Evolutionary conservation across 2,797 vertebrate genomes (phyloP), one percentile per base, ranked within the genome.

Genomic region (Cynodonichthys magdalenae): DNA sequence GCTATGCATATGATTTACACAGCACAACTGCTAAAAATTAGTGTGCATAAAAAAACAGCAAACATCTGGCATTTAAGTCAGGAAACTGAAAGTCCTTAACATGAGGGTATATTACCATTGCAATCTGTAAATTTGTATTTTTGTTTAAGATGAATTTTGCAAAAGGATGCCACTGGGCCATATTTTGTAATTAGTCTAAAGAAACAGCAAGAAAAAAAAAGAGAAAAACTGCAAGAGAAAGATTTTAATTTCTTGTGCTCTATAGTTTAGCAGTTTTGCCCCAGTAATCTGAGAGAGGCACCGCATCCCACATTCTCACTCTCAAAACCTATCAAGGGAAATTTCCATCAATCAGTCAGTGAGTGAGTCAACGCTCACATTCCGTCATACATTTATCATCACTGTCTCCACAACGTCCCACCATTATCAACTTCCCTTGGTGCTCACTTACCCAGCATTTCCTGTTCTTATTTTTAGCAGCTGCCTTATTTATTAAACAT

Each of bases 401-500:
- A 49, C 59, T 63, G 76, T 84, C 79, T 86, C 46, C 56, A 60
- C 20, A 68, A 71, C 66, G 74, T 79, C 60, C 72, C 62, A 60
- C 52, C 59, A 41, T 53, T 47, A 56, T 79, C 66, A 57, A 5
- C 66, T 53, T 69, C 55, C 42, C 19, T n/a, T 64, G 70, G 74
- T 81, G 72, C 71, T 59, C 50, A 57, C 56, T 66, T 53, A 69
- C 69, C 54, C 59, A 59, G 53, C 74, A 54, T 79, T 84, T 88
- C 82, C 81, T 77, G 66, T 63, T 67, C 41, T 82, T 83, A 66
- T 81, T 60, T 69, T 82, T 72, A 72, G 68, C 73, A 70, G 74
- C 69, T 44, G 28, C 50, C 76, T 86, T 77, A 86, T 86, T 80
- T 74, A 87, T 87, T 77, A 86, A 88, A 74, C 77, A 88, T 87